A percentile compares a stretch with the other conserved stretches of the same genome.
These are phyloP conservation scores for Branchipolynoe longqiensis DNA, from an alignment of 2,888 invertebrate genomes.

Conservation along the genomic window DNA sequence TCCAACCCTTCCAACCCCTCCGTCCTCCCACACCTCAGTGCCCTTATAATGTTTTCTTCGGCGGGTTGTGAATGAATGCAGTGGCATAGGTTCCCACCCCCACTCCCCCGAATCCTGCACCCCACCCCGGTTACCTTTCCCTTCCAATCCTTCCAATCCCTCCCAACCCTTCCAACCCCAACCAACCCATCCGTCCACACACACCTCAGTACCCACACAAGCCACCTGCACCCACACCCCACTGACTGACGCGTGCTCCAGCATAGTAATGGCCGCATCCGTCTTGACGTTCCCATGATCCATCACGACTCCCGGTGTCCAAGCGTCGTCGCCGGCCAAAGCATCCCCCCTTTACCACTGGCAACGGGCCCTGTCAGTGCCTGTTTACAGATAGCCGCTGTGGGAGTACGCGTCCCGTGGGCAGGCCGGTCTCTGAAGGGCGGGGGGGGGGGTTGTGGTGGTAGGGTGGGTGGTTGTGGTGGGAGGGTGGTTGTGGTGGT, in stretches of 20 bases:
- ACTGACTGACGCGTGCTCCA: constrained; percentile 24
- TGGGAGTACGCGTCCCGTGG: constrained; percentile 11
- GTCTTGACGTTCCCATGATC: constrained; percentile 49
- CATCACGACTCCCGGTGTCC: constrained; percentile 51
- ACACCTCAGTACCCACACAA: too few species aligned
- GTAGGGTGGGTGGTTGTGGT: not conserved
- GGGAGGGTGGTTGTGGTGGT: not conserved
- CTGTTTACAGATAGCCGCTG: constrained; percentile 28
- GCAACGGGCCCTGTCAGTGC: not conserved
- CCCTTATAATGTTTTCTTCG: too few species aligned
- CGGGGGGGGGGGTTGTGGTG: not conserved
- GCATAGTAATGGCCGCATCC: constrained; percentile 54
- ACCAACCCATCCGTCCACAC: too few species aligned
- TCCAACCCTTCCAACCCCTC: not conserved
- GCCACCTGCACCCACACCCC: not conserved
- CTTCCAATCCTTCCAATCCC: not conserved
- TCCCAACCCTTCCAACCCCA: too few species aligned
- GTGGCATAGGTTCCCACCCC: not conserved
- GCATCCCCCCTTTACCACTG: constrained; percentile 37
- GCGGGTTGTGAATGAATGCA: too few species aligned
- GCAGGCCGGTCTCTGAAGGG: not conserved
- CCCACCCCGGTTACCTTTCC: too few species aligned
- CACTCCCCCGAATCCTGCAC: not conserved
- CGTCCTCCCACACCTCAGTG: too few species aligned
- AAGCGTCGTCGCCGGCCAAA: constrained; percentile 10